Conservation (phyloP, 2,113 vertebrate genomes). For the Chloebia gouldiae region DNA sequence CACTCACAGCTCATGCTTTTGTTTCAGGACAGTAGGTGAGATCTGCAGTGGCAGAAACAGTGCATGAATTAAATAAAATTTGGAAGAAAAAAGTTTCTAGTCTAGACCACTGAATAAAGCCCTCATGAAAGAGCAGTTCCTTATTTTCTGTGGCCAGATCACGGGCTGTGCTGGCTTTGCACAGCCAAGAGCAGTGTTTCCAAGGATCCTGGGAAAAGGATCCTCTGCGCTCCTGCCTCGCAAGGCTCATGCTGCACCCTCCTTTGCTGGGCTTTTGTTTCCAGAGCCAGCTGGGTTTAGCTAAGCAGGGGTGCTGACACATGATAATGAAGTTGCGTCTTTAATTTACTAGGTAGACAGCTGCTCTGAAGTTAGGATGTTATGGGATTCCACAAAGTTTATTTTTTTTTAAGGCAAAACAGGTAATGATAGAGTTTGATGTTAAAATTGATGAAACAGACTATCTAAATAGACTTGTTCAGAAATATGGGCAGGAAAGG, state of each 20-base stretch:
- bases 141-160: not conserved
- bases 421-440: conserved; percentile 46
- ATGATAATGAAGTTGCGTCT: not conserved
- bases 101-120: not conserved
- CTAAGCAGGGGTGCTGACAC: not conserved
- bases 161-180: not conserved
- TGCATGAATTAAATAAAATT: not conserved
- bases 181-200: not conserved
- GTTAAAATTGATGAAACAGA: conserved; percentile 60
- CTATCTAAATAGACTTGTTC: conserved; percentile 41
- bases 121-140: not conserved
- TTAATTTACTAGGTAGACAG: not conserved
- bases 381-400: not conserved
- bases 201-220: not conserved
- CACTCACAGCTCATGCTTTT: not conserved
- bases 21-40: not conserved
- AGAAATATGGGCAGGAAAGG: conserved; percentile 22
- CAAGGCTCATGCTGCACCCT: not conserved
- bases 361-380: conserved; percentile 11
- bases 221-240: not conserved
- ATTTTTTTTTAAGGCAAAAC: not conserved
- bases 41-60: not conserved
- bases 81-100: not conserved
- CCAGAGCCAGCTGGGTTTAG: not conserved
- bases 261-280: not conserved